Base-by-base conservation (phyloP, 2,888 invertebrate genomes). In the Synergus laeviventris region DNA sequence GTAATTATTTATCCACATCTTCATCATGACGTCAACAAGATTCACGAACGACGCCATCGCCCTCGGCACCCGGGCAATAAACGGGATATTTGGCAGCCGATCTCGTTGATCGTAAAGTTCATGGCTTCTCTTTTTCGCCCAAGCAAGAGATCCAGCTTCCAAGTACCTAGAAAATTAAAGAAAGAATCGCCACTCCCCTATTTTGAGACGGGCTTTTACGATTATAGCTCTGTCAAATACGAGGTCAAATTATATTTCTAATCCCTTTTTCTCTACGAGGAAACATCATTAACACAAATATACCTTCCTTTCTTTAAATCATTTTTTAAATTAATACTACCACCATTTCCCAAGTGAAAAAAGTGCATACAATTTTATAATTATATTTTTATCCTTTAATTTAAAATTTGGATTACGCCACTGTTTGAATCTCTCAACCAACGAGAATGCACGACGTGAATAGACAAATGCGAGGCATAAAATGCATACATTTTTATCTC, bases 31-130 rank as follows among this genome's bases (percentile, higher is more conserved):
- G 42, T 24, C 24, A 24, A 70, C 62, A 38, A 62, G 62, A 42
- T 11, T 39, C 39, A 62, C 36, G 18, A 70, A 54, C 24, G 9
- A 45, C 21, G 56, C 56, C 56, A 21, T 45, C 2, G 70, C 70
- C 70, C 14, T 49, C 11, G 70, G 70, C 49, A 49, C n/a, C 49
- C 31, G 31, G 31, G 70, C 31, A 70, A 70, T 70, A 70, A 70
- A 70, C 70, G 49, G 24, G n/a, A 70, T 31, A 70, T 70, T 70
- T 70, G 70, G 70, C 70, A 70, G 49, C 31, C 70, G 49, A 70
- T 70, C 31, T 49, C 31, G 70, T 49, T n/a, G 49, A 70, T 70
- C 70, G 70, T 70, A 49, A 70, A 70, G 12, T 45, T 70, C 16
- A 36, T n/a, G 45, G n/a, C 49, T 31, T 49, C 49, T 36, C 70